Conservation (phyloP, 2,888 invertebrate species). For the Drosophila kuntzei region DNA sequence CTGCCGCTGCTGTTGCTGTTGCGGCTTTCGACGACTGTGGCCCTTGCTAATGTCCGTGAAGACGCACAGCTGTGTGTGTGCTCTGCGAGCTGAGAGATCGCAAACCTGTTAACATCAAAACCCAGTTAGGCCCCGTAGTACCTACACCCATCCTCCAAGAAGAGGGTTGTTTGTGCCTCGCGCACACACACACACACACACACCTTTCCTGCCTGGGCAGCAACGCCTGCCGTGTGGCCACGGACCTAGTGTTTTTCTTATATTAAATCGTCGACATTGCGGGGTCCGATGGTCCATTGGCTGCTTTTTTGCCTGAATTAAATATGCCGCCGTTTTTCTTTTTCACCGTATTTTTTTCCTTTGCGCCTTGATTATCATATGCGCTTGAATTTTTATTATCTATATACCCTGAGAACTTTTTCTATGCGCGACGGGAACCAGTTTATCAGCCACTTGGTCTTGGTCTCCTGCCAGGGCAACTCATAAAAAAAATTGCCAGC, state of each 20-base stretch:
- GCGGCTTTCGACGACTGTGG: slow-evolving; percentile 26
- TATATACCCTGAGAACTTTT: slow-evolving; percentile 85
- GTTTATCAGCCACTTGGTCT: slow-evolving; percentile 75
- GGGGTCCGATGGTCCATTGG: slow-evolving; percentile 58
- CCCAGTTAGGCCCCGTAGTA: slow-evolving; percentile 68
- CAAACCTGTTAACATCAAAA: slow-evolving; percentile 85
- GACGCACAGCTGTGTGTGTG: slow-evolving; percentile 69
- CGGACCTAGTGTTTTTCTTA: slow-evolving; percentile 71
- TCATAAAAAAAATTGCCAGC: slow-evolving; percentile 50
- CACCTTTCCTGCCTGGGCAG: slow-evolving; percentile 62
- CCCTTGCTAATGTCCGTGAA: slow-evolving; percentile 78
- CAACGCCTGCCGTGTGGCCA: slow-evolving; percentile 66
- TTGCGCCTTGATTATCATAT: slow-evolving; percentile 79
- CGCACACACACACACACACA: slow-evolving; percentile 64
- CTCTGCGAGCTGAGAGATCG: slow-evolving; percentile 45
- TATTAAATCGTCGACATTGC: slow-evolving; percentile 77
- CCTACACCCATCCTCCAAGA: slow-evolving; percentile 68
- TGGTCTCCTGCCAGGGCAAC: slow-evolving; percentile 74
- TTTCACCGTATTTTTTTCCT: slow-evolving; percentile 55
- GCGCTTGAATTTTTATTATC: slow-evolving; percentile 84
- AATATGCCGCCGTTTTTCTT: slow-evolving; percentile 65
- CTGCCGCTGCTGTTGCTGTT: slow-evolving; percentile 21
- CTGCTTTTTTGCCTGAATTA: slow-evolving; percentile 76
- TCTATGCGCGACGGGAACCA: slow-evolving; percentile 76
- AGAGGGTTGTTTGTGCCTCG: slow-evolving; percentile 72